phyloP scores from a whole-genome alignment of 2,113 vertebrate genomes.

The Tetrax tetrax region DNA sequence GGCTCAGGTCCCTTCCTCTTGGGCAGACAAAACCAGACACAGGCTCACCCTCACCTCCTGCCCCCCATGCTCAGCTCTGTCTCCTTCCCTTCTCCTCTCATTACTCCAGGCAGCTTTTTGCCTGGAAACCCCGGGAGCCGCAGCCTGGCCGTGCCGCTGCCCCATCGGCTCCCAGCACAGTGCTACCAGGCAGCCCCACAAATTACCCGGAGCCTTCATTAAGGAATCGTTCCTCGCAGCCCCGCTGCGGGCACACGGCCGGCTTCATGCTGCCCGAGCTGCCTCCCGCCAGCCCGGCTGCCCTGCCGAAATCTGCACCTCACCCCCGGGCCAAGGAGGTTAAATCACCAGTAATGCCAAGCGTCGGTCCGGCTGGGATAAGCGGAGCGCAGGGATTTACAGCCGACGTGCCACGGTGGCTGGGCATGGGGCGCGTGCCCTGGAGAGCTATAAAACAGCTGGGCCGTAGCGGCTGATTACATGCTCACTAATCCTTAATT shows the following conservation, averaged over 20 bases:
- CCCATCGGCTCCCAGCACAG: fast-evolving
- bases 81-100: not conserved
- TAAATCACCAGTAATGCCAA: fast-evolving
- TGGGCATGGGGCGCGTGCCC: not conserved
- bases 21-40: not conserved
- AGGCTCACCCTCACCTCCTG: not conserved
- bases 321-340: fast-evolving
- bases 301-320: not conserved
- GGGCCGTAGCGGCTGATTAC: conserved; percentile 47
- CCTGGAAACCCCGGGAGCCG: not conserved
- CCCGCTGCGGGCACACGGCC: fast-evolving
- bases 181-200: not conserved
- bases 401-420: not conserved
- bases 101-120: not conserved
- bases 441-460: conserved; percentile 33
- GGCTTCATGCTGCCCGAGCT: not conserved
- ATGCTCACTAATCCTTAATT: conserved; percentile 51
- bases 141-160: fast-evolving
- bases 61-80: not conserved
- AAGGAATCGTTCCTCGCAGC: not conserved
- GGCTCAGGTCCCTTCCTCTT: not conserved
- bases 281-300: not conserved
- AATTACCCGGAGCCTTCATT: not conserved
- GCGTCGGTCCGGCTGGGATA: not conserved
- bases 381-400: not conserved